These are phyloP conservation scores for Erebia aethiops DNA, from an alignment of 2,888 invertebrate genomes.

Conservation along the genomic window DNA sequence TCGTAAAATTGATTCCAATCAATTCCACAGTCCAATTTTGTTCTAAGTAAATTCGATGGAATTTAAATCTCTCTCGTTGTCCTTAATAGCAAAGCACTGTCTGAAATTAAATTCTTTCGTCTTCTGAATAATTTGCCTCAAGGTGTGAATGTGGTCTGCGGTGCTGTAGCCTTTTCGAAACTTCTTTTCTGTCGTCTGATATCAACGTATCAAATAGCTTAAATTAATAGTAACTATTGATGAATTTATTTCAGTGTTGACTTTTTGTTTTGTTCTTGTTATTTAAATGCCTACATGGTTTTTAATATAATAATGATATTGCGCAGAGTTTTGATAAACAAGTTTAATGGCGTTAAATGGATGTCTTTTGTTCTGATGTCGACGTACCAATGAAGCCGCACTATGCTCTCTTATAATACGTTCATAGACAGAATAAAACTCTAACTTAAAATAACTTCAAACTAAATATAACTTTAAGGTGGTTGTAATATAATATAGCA, in stretches of 20 bases:
- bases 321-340: slow-evolving; percentile 27
- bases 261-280: slow-evolving; percentile 10
- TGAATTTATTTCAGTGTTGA: slow-evolving; percentile 6
- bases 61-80: too few species aligned
- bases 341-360: slow-evolving; percentile 37
- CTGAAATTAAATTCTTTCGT: too few species aligned
- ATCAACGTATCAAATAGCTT: too few species aligned
- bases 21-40: too few species aligned
- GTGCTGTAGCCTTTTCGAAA: too few species aligned
- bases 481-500: slow-evolving; percentile 74
- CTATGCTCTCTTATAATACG: slow-evolving; percentile 29
- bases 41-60: too few species aligned
- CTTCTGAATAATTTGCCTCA: too few species aligned
- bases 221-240: not conserved
- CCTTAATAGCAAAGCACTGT: too few species aligned
- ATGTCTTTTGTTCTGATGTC: slow-evolving; percentile 10
- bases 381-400: slow-evolving; percentile 5
- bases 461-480: slow-evolving; percentile 56
- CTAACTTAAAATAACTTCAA: slow-evolving; percentile 55
- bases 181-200: too few species aligned
- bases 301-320: slow-evolving; percentile 18
- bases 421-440: slow-evolving; percentile 61
- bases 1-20: too few species aligned
- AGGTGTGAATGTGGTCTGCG: too few species aligned
- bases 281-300: slow-evolving; percentile 16